A percentile compares a stretch with the other conserved stretches of the same genome.
phyloP scores from a whole-genome alignment of 2,797 vertebrate genomes.

The Galaxias olidus region DNA sequence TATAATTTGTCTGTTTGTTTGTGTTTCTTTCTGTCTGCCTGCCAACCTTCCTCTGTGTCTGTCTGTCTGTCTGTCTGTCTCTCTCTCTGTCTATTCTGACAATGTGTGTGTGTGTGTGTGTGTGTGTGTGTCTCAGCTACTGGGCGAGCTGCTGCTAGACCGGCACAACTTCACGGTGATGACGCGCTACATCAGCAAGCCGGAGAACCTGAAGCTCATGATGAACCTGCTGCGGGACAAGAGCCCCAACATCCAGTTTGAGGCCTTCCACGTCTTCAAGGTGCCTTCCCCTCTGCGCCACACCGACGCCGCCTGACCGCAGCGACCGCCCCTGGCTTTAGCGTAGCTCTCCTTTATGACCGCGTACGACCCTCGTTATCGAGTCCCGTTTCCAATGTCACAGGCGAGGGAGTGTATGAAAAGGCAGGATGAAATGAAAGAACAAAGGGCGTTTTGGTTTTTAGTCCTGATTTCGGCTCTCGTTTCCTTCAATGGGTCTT shows the following conservation, averaged over 20 bases:
- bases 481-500: too few species aligned
- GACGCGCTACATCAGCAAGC: slow-evolving; percentile 95
- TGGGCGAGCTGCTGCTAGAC: slow-evolving; percentile 91
- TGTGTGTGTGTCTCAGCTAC: slow-evolving; percentile 70
- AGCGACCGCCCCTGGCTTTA: too few species aligned
- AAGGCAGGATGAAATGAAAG: too few species aligned
- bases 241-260: slow-evolving; percentile 97
- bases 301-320: too few species aligned
- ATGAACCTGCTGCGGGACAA: slow-evolving; percentile 96
- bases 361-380: too few species aligned
- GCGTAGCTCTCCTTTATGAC: too few species aligned
- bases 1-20: too few species aligned
- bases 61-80: background rate
- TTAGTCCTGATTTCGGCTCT: too few species aligned
- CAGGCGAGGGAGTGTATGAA: too few species aligned
- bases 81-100: background rate
- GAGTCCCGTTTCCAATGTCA: too few species aligned
- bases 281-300: slow-evolving; percentile 58
- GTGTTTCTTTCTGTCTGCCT: background rate
- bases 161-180: slow-evolving; percentile 95
- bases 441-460: too few species aligned
- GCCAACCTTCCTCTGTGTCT: too few species aligned
- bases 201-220: slow-evolving; percentile 96
- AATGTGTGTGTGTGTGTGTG: slow-evolving; percentile 6
- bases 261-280: slow-evolving; percentile 98